Evolutionary conservation across 2,113 vertebrate genomes (phyloP).

Genomic region (Gadus chalcogrammus): DNA sequence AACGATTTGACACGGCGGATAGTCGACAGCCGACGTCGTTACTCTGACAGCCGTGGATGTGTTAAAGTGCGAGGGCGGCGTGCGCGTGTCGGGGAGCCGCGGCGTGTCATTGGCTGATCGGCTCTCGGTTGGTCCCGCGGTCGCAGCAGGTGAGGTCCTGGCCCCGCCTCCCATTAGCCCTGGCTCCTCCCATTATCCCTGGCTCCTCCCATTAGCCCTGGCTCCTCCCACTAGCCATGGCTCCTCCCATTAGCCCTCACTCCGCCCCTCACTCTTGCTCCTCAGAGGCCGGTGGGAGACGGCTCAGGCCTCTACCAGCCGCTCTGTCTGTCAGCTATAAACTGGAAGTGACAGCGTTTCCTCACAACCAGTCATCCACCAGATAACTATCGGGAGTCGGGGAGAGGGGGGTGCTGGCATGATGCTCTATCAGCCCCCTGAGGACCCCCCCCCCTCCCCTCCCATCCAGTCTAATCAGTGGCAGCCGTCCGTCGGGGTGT

Average conservation of each 20-base stretch:
- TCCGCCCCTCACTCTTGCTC: too few relatives aligned
- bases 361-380: too few relatives aligned
- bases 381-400: background rate
- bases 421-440: conserved; percentile 43
- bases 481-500: background rate
- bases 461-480: conserved; percentile 56
- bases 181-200: too few relatives aligned
- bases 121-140: conserved; percentile 41
- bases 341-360: too few relatives aligned
- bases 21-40: conserved; percentile 26
- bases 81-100: conserved; percentile 36
- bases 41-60: conserved; percentile 37
- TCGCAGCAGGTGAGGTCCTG: conserved; percentile 12
- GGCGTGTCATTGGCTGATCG: conserved; percentile 43
- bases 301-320: too few relatives aligned
- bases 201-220: too few relatives aligned
- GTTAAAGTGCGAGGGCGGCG: background rate
- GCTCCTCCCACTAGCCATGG: too few relatives aligned
- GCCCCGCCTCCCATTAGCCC: too few relatives aligned
- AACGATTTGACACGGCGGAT: too few relatives aligned
- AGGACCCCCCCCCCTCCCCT: conserved; percentile 40
- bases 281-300: too few relatives aligned
- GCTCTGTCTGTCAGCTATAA: too few relatives aligned
- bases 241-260: too few relatives aligned
- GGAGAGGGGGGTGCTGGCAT: conserved; percentile 18